phyloP scores from a whole-genome alignment of 92 coral and sea anemone species.

The Bergia puertoricense region DNA sequence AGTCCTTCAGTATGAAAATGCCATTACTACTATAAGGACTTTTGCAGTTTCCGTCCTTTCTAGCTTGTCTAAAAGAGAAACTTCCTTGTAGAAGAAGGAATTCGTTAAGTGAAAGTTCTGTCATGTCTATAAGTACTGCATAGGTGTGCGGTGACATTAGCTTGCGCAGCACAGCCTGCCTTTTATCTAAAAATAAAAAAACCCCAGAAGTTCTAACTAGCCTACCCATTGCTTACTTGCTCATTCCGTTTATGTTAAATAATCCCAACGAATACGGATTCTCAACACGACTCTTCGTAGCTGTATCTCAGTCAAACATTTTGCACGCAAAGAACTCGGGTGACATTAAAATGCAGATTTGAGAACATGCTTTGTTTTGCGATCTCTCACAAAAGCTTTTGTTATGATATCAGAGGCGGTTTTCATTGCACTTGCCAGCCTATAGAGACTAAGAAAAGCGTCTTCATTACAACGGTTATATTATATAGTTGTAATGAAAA shows the following conservation, averaged over 20 bases:
- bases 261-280: neutral
- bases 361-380: slow-evolving; percentile 20
- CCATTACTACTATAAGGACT: neutral
- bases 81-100: slow-evolving; percentile 27
- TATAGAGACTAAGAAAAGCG: neutral
- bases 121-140: neutral
- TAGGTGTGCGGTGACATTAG: neutral
- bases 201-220: neutral
- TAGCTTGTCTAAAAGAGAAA: neutral
- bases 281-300: neutral
- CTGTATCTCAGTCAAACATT: neutral
- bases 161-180: neutral
- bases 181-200: neutral
- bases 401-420: slow-evolving; percentile 27
- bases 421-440: slow-evolving; percentile 22
- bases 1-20: neutral
- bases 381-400: slow-evolving; percentile 30
- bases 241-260: slow-evolving; percentile 20
- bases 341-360: slow-evolving; percentile 39
- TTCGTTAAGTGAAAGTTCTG: slow-evolving; percentile 31
- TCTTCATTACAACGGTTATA: neutral
- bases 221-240: slow-evolving; percentile 8
- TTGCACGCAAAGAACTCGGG: slow-evolving; percentile 14
- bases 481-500: slow-evolving; percentile 30
- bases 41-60: neutral